Base-by-base conservation (phyloP, 2,113 vertebrate species). In the Corythaixoides concolor region DNA sequence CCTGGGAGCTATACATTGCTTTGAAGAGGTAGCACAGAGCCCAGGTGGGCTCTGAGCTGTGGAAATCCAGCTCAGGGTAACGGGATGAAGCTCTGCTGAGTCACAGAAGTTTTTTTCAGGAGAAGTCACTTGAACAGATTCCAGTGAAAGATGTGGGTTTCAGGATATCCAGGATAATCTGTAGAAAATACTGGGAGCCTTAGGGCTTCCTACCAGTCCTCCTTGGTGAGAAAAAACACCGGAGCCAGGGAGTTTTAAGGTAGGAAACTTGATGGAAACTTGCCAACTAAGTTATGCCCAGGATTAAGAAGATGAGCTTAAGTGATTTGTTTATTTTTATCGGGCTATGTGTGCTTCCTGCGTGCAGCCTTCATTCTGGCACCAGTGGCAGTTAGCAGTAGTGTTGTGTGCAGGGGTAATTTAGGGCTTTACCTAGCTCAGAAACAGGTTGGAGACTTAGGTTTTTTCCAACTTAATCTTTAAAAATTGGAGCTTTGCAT, bases 281-380 rank as follows among this genome's bases (percentile, higher is more conserved):
- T 90, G 84, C 58, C 77, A 72, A 3, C 47, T 12, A 63, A 82
- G 58, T 91, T 93, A 26, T 56, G 80, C 24, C 49, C 49, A 9
- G 84, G 91, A 73, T 93, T 95, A 90, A 80, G 77, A 64, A 56
- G 91, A 96, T 69, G 47, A 92, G 85, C 91, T 96, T 66, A 93
- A 90, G 88, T 45, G 95, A 90, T 94, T 88, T 58, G 75, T 94
- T 69, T 97, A 90, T 96, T 96, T 96, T 96, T 88, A 55, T 83
- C 96, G 59, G 70, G 37, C 58, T 85, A 2, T 8, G 30, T 64
- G 5, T 27, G 30, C 70, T 78, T 78, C 72, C 91, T 28, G 56
- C 77, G 82, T 21, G 22, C 89, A 52, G 87, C 64, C 39, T 63
- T 55, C 55, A 7, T 50, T 26, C 76, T 72, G 72, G 75, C 79